Conservation (phyloP, 2,888 invertebrate species). For the Cataglyphis cursor region DNA sequence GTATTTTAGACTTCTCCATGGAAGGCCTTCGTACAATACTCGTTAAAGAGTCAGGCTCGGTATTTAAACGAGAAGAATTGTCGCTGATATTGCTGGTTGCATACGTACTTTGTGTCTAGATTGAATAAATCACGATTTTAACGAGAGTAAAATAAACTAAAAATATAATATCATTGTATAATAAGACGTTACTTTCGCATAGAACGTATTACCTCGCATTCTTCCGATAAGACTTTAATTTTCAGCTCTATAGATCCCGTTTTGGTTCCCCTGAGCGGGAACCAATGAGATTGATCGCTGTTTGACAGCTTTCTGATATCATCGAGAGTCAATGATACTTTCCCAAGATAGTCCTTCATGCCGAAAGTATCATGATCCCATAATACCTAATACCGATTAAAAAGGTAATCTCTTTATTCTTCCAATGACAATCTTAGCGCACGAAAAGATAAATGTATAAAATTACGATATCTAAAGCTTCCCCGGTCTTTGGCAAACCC, state of each 20-base stretch:
- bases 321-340: slow-evolving; percentile 86
- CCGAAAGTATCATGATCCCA: slow-evolving; percentile 88
- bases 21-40: slow-evolving; percentile 81
- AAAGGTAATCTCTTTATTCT: background rate
- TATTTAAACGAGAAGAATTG: slow-evolving; percentile 73
- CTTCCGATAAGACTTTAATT: slow-evolving; percentile 85
- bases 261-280: slow-evolving; percentile 86
- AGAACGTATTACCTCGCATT: slow-evolving; percentile 79
- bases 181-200: background rate
- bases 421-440: background rate
- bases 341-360: slow-evolving; percentile 88
- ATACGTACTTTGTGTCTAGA: slow-evolving; percentile 81
- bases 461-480: slow-evolving; percentile 87
- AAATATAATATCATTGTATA: background rate
- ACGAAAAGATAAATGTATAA: background rate
- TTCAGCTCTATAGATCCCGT: slow-evolving; percentile 87
- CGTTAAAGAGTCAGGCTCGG: slow-evolving; percentile 69
- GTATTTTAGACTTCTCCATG: slow-evolving; percentile 83
- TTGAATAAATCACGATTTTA: background rate
- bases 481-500: slow-evolving; percentile 86
- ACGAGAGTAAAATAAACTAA: background rate
- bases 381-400: slow-evolving; percentile 82
- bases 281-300: slow-evolving; percentile 87
- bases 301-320: slow-evolving; percentile 87
- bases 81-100: slow-evolving; percentile 82